Conservation (phyloP, 2,888 invertebrate genomes). For the Rhingia campestris region DNA sequence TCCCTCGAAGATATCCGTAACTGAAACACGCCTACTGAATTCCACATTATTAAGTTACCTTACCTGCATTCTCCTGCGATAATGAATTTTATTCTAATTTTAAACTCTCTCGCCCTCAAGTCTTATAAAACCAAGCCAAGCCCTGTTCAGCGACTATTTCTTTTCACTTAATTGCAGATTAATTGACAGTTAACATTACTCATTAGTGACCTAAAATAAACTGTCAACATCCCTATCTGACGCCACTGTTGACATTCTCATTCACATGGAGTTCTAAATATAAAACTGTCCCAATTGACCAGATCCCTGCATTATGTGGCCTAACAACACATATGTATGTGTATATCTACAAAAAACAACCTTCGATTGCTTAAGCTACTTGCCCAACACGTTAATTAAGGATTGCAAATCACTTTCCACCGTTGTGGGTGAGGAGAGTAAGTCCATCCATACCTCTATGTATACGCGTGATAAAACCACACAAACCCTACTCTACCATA, state of each 20-base stretch:
- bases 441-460: neutral
- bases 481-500: neutral
- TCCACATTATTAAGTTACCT: too few species aligned
- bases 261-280: conserved; percentile 2
- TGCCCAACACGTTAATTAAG: conserved; percentile 53
- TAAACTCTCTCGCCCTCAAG: too few species aligned
- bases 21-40: too few species aligned
- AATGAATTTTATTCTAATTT: too few species aligned
- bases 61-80: too few species aligned
- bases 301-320: neutral
- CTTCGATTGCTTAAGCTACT: conserved; percentile 41
- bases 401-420: conserved; percentile 46
- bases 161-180: neutral
- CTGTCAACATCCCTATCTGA: neutral
- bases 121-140: too few species aligned
- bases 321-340: too few species aligned
- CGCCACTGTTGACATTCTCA: neutral
- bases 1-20: too few species aligned
- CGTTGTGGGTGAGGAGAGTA: conserved; percentile 12
- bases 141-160: too few species aligned
- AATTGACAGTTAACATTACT: neutral
- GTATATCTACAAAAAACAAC: neutral
- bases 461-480: conserved; percentile 11
- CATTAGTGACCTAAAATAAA: neutral
- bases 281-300: conserved; percentile 23